A percentile compares a stretch with the other conserved stretches of the same genome.
phyloP scores from a whole-genome alignment of 1,140 invertebrate genomes.

The Calephelis nemesis region DNA sequence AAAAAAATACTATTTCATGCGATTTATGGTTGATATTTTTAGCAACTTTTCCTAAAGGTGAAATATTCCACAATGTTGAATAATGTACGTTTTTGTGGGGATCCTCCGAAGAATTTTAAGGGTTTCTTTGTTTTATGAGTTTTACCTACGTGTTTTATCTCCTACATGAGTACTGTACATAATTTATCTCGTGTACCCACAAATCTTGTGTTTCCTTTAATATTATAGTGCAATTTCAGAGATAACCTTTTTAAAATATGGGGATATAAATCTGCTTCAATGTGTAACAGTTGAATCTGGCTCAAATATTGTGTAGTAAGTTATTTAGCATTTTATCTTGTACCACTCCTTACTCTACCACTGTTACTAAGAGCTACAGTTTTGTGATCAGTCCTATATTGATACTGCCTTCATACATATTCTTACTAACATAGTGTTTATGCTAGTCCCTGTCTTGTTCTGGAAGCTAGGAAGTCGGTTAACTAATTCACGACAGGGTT shows the following conservation, averaged over 20 bases:
- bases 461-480: too few species aligned
- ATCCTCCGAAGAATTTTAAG: constrained; percentile 31
- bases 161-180: constrained; percentile 40
- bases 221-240: constrained; percentile 5
- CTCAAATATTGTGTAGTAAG: too few species aligned
- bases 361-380: too few species aligned
- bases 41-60: neutral
- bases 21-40: too few species aligned
- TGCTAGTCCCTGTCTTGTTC: too few species aligned
- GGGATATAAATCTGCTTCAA: neutral
- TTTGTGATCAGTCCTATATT: too few species aligned
- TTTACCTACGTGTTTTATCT: constrained; percentile 54
- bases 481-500: too few species aligned
- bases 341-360: too few species aligned
- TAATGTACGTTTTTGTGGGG: constrained; percentile 54
- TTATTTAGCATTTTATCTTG: too few species aligned
- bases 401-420: too few species aligned
- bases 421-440: too few species aligned
- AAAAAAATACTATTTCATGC: too few species aligned
- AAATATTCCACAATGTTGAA: constrained; percentile 40
- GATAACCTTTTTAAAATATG: constrained; percentile 6
- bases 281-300: neutral
- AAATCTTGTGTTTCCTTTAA: constrained; percentile 3
- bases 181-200: constrained; percentile 29
- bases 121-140: constrained; percentile 57